These are phyloP conservation scores for Emmelina monodactyla DNA, from an alignment of 2,888 invertebrate genomes.

Conservation along the genomic window DNA sequence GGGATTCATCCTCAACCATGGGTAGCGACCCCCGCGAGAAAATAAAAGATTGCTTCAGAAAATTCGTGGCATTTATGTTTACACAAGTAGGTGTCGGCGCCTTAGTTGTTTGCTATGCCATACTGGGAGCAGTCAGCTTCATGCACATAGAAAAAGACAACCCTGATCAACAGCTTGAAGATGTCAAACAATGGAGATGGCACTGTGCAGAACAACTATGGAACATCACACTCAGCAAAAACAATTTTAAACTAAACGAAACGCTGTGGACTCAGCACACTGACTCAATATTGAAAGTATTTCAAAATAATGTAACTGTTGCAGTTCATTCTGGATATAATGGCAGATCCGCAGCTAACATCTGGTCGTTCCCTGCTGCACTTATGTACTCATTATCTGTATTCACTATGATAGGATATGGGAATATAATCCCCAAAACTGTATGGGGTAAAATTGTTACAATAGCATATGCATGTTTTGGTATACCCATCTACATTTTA, in stretches of 20 bases:
- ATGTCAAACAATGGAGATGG: conserved; percentile 57
- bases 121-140: conserved; percentile 84
- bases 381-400: conserved; percentile 89
- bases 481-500: conserved; percentile 85
- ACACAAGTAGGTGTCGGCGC: conserved; percentile 92
- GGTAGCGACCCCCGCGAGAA: conserved; percentile 76
- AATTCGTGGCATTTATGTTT: conserved; percentile 90
- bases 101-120: conserved; percentile 85
- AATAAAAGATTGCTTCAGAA: conserved; percentile 85
- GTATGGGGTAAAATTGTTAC: conserved; percentile 85
- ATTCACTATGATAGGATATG: conserved; percentile 93
- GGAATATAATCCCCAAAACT: conserved; percentile 84
- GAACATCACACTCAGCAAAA: conserved; percentile 71
- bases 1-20: conserved; percentile 72
- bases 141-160: conserved; percentile 77
- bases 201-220: conserved; percentile 72
- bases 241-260: conserved; percentile 76
- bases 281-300: conserved; percentile 68
- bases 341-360: conserved; percentile 71
- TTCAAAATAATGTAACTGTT: conserved; percentile 72
- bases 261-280: conserved; percentile 69
- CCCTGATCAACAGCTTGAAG: conserved; percentile 53
- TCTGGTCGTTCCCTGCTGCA: conserved; percentile 89
- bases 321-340: conserved; percentile 77
- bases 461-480: conserved; percentile 86